phyloP scores from a whole-genome alignment of 1,140 invertebrate species.

The Zaprionus gabonicus region DNA sequence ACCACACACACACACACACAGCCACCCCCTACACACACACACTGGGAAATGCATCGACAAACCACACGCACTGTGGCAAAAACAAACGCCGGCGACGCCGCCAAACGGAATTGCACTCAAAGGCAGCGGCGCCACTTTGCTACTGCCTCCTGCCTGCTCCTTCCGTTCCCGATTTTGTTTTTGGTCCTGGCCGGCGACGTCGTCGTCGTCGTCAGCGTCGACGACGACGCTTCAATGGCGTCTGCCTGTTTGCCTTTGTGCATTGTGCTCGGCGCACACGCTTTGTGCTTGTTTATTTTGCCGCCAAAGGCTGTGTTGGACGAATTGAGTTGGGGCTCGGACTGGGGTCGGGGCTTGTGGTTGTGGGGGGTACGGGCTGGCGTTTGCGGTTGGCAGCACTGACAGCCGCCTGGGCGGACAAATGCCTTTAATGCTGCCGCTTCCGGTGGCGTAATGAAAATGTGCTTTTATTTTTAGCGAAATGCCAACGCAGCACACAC shows the following conservation, averaged over 20 bases:
- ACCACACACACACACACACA: slow-evolving; percentile 19
- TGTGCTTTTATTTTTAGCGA: slow-evolving; percentile 47
- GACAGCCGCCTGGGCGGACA: slow-evolving; percentile 8
- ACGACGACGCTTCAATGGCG: slow-evolving; percentile 37
- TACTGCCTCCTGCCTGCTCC: background rate
- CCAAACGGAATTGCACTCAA: slow-evolving; percentile 72
- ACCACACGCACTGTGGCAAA: slow-evolving; percentile 53
- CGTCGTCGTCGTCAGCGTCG: background rate
- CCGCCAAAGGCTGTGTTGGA: slow-evolving; percentile 41
- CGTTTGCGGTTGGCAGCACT: slow-evolving; percentile 11
- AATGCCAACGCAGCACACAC: slow-evolving; percentile 35
- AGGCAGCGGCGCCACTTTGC: slow-evolving; percentile 36
- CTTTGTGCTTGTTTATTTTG: slow-evolving; percentile 49
- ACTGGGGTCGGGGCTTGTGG: background rate
- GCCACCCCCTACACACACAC: slow-evolving; percentile 22
- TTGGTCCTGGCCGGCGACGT: slow-evolving; percentile 20
- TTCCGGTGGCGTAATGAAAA: slow-evolving; percentile 44
- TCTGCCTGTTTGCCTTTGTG: slow-evolving; percentile 47
- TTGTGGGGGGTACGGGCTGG: background rate
- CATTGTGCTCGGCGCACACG: slow-evolving; percentile 32
- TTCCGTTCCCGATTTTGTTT: background rate
- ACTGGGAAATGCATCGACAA: slow-evolving; percentile 35
- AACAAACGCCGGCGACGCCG: slow-evolving; percentile 53
- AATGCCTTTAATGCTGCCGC: slow-evolving; percentile 46
- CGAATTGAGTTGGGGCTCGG: slow-evolving; percentile 4